phyloP scores from a whole-genome alignment of 2,113 vertebrate genomes.

The Pseudois nayaur region DNA sequence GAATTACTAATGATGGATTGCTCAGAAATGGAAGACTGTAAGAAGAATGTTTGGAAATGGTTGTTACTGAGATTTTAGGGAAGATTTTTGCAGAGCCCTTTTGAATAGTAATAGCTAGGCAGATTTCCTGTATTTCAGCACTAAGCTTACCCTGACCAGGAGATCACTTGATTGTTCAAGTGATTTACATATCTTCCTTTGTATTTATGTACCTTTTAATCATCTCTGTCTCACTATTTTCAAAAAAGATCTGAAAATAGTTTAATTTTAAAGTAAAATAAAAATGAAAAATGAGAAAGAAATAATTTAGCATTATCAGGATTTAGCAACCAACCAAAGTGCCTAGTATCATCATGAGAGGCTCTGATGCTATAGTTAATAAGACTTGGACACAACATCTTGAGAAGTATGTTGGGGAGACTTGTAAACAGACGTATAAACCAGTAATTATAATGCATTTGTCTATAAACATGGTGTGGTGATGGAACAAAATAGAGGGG shows the following conservation, averaged over 20 bases:
- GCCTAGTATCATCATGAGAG: background rate
- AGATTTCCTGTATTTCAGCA: background rate
- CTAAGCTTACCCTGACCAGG: background rate
- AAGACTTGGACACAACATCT: background rate
- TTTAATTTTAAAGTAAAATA: constrained; percentile 14
- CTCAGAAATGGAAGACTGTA: background rate
- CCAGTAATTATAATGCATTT: background rate
- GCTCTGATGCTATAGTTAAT: background rate
- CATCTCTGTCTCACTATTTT: background rate
- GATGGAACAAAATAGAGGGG: background rate
- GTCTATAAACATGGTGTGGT: background rate
- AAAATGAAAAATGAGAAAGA: background rate
- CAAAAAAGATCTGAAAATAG: background rate
- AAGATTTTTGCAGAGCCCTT: background rate
- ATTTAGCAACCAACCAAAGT: background rate
- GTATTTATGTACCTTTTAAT: background rate
- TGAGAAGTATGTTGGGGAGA: background rate
- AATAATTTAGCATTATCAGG: background rate
- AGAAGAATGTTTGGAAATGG: background rate
- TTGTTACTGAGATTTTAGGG: background rate
- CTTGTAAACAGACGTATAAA: background rate
- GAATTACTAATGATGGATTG: background rate
- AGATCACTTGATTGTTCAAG: background rate
- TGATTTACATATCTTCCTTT: background rate
- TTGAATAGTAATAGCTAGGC: background rate